These are phyloP conservation scores for Dolichomitus sp. DNA, from an alignment of 2,888 invertebrate species.

Conservation along the genomic window DNA sequence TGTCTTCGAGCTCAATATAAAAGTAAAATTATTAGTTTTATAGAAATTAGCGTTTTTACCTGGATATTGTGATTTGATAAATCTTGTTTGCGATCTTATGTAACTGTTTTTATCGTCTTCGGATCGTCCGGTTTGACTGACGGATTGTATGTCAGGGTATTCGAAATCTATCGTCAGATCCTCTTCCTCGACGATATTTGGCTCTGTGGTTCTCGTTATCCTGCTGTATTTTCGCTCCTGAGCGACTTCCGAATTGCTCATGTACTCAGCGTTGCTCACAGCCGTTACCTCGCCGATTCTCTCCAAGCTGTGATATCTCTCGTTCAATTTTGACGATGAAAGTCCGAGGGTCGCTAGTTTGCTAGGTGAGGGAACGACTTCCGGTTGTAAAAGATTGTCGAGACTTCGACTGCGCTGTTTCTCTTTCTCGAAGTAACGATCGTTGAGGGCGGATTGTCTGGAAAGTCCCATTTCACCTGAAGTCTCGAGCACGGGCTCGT, in stretches of 20 bases:
- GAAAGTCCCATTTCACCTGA: constrained; percentile 88
- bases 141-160: constrained; percentile 88
- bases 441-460: constrained; percentile 94
- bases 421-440: constrained; percentile 94
- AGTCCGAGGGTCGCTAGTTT: constrained; percentile 92
- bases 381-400: constrained; percentile 92
- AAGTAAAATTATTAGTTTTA: background rate
- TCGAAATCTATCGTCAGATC: constrained; percentile 89
- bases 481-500: constrained; percentile 88
- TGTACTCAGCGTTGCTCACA: constrained; percentile 84
- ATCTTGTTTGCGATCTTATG: constrained; percentile 88
- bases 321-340: constrained; percentile 95
- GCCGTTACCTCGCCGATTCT: constrained; percentile 84
- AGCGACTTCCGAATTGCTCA: constrained; percentile 83
- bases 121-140: constrained; percentile 85
- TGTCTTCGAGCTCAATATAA: constrained; percentile 47
- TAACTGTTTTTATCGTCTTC: constrained; percentile 87
- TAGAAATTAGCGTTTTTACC: constrained; percentile 84
- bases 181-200: constrained; percentile 84
- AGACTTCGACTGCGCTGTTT: constrained; percentile 94
- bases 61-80: constrained; percentile 94
- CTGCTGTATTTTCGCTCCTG: constrained; percentile 86
- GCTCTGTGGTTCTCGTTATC: constrained; percentile 84
- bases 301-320: constrained; percentile 95
- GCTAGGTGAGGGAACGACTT: constrained; percentile 87